Conservation (phyloP, 2,888 invertebrate genomes). For the Timandra comae region DNA sequence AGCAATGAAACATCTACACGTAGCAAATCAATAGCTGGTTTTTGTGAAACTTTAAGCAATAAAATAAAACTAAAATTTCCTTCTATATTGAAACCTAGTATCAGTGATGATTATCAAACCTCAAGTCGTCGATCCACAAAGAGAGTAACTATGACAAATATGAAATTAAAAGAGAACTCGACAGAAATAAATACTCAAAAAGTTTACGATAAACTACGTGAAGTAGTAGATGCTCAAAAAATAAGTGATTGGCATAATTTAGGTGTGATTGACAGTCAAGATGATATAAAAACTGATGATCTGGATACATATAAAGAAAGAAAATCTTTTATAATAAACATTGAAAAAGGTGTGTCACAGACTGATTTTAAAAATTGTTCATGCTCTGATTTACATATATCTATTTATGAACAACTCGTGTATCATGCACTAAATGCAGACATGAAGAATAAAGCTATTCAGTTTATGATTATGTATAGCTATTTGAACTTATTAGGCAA, state of each 20-base stretch:
- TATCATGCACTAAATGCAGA: slow-evolving; percentile 60
- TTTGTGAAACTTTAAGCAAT: slow-evolving; percentile 6
- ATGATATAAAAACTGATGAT: slow-evolving; percentile 26
- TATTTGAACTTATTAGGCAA: slow-evolving; percentile 46
- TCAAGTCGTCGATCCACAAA: slow-evolving; percentile 32
- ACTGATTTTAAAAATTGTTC: slow-evolving; percentile 54
- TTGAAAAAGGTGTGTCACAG: slow-evolving; percentile 52
- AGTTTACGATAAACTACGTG: slow-evolving; percentile 49
- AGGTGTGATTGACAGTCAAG: slow-evolving; percentile 50
- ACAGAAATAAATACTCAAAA: slow-evolving; percentile 23
- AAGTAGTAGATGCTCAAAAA: slow-evolving; percentile 46
- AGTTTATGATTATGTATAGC: slow-evolving; percentile 48
- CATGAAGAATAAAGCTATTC: slow-evolving; percentile 47
- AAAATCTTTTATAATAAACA: slow-evolving; percentile 36
- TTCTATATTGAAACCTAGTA: slow-evolving; percentile 45
- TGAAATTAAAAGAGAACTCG: slow-evolving; percentile 23
- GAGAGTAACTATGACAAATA: slow-evolving; percentile 51
- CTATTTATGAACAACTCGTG: slow-evolving; percentile 55
- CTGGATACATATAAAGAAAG: slow-evolving; percentile 26
- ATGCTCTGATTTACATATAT: slow-evolving; percentile 54
- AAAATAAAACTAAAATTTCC: slow-evolving; percentile 24
- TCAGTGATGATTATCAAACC: slow-evolving; percentile 14
- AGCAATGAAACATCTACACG: slow-evolving; percentile 3
- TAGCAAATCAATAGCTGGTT: slow-evolving; percentile 4
- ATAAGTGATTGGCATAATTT: slow-evolving; percentile 51